These are phyloP conservation scores for Rhinoraja longicauda DNA, from an alignment of 2,797 vertebrate species.

Conservation along the genomic window DNA sequence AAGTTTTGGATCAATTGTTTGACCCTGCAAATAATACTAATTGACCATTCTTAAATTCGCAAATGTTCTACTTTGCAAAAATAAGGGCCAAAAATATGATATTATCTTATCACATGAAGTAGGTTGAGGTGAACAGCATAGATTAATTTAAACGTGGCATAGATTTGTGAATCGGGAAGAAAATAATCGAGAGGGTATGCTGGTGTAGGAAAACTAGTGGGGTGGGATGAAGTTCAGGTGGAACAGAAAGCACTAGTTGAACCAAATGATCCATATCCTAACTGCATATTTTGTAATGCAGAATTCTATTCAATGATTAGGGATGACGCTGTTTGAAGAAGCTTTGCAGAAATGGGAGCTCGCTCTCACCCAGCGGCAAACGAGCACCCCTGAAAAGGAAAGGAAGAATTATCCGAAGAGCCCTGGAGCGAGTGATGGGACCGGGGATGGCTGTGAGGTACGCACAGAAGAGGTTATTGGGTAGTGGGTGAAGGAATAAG, in stretches of 20 bases:
- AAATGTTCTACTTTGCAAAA: conserved; percentile 33
- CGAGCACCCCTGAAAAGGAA: conserved; percentile 57
- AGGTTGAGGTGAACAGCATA: background rate
- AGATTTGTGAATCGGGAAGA: background rate
- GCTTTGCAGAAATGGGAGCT: conserved; percentile 93
- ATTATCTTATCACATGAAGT: background rate
- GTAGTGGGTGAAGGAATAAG: too few relatives aligned
- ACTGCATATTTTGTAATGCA: background rate
- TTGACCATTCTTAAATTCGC: background rate
- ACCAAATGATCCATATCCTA: background rate
- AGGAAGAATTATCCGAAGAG: conserved; percentile 50
- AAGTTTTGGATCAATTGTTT: background rate
- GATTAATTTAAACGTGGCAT: too few relatives aligned
- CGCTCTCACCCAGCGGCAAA: conserved; percentile 79
- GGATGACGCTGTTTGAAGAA: conserved; percentile 96
- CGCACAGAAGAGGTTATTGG: too few relatives aligned
- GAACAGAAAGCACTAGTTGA: background rate
- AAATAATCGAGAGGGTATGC: background rate
- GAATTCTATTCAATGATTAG: conserved; percentile 49
- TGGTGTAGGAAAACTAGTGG: background rate
- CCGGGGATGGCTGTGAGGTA: background rate
- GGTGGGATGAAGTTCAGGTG: background rate
- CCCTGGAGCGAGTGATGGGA: conserved; percentile 41
- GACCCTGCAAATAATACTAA: background rate
- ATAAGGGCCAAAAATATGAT: background rate